A percentile compares a stretch with the other conserved stretches of the same genome.
These are phyloP conservation scores for Globodera rostochiensis DNA, from an alignment of 1,140 invertebrate genomes.

Conservation along the genomic window DNA sequence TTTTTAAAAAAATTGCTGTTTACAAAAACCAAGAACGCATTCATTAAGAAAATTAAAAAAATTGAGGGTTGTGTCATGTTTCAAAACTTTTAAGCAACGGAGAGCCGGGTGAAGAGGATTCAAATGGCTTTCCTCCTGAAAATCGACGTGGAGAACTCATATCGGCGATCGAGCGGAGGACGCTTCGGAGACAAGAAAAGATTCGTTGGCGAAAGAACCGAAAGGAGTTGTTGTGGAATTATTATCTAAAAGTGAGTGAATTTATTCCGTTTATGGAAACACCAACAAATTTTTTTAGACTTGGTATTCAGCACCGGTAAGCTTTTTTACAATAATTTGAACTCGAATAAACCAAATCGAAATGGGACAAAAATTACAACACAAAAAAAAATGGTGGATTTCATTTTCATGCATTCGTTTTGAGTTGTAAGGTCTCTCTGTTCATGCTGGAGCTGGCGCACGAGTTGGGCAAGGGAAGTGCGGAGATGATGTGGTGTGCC, in stretches of 20 bases:
- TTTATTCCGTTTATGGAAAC: not conserved
- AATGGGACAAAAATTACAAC: too few species aligned
- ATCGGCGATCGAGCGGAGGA: conserved; percentile 22
- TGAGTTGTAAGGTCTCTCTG: conserved; percentile 32
- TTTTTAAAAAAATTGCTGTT: too few species aligned
- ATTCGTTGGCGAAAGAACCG: conserved; percentile 25
- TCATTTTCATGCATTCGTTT: not conserved
- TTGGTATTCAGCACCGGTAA: conserved; percentile 21
- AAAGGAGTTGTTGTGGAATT: conserved; percentile 32
- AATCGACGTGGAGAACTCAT: conserved; percentile 23
- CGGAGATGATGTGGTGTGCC: conserved; percentile 43
- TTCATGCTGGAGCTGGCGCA: conserved; percentile 44
- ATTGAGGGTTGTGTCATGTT: too few species aligned
- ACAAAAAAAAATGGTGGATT: too few species aligned
- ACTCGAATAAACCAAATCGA: too few species aligned
- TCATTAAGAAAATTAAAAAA: too few species aligned
- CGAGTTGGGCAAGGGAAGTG: conserved; percentile 35
- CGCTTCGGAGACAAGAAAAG: conserved; percentile 23
- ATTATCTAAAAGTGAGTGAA: conserved; percentile 34
- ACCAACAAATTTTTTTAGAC: not conserved
- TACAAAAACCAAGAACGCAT: too few species aligned
- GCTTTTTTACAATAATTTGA: not conserved
- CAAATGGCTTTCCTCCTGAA: not conserved
- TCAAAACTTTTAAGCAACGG: too few species aligned
- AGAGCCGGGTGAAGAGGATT: not conserved